Conservation (phyloP, 2,888 invertebrate genomes). For the Capitulum mitella region DNA sequence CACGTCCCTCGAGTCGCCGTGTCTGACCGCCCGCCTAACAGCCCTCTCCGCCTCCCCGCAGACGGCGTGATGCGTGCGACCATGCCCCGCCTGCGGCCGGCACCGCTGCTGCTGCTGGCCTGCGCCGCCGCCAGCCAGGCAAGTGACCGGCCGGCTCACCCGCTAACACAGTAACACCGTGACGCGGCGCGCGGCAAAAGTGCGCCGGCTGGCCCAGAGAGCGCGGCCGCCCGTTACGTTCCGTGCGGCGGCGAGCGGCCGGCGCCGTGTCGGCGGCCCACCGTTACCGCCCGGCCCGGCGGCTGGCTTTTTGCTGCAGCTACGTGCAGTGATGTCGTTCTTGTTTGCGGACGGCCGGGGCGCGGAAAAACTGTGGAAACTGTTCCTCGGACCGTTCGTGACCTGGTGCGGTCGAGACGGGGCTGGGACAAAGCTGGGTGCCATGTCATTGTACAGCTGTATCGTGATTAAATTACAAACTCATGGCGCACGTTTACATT, state of each 20-base stretch:
- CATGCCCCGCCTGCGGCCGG: neutral
- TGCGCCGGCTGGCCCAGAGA: neutral
- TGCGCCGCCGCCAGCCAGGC: neutral
- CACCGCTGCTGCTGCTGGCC: constrained; percentile 4
- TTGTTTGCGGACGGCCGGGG: neutral
- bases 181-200: neutral
- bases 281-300: neutral
- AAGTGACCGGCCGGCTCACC: neutral
- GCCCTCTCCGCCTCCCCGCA: too few species aligned
- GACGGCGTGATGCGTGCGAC: neutral
- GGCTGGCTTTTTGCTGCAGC: neutral
- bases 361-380: too few species aligned
- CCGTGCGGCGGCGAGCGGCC: neutral
- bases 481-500: too few species aligned
- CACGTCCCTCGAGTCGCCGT: too few species aligned
- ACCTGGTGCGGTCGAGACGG: too few species aligned
- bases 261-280: neutral
- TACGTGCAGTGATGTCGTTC: neutral
- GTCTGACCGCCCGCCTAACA: too few species aligned
- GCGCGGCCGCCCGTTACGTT: neutral
- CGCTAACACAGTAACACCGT: neutral
- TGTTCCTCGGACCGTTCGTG: too few species aligned
- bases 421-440: too few species aligned
- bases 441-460: too few species aligned
- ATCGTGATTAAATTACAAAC: too few species aligned